Evolutionary conservation across 2,888 invertebrate species (phyloP).

Genomic region (Achlya flavicornis): DNA sequence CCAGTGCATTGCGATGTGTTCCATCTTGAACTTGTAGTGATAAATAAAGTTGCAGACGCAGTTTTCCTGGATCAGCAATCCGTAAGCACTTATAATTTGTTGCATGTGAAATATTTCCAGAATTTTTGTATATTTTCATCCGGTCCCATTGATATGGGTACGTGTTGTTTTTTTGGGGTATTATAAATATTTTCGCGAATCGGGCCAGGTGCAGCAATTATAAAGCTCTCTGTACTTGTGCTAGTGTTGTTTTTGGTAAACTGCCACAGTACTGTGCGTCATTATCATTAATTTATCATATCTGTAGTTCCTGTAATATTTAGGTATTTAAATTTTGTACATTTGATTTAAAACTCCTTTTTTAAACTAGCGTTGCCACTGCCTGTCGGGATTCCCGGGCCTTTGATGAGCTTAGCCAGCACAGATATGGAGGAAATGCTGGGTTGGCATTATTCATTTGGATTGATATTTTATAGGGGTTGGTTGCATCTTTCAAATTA

Average conservation of each 20-base stretch:
- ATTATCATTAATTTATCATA: conserved; percentile 21
- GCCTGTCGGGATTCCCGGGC: too few relatives aligned
- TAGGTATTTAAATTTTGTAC: conserved; percentile 3
- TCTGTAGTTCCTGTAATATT: conserved; percentile 11
- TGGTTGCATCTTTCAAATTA: too few relatives aligned
- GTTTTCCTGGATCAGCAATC: neutral
- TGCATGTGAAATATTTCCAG: neutral
- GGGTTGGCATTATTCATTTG: too few relatives aligned
- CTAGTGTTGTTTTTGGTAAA: conserved; percentile 22
- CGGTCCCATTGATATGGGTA: neutral
- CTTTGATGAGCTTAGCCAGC: too few relatives aligned
- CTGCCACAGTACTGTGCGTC: conserved; percentile 25
- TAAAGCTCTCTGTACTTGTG: conserved; percentile 9
- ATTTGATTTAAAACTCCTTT: neutral
- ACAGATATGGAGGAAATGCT: too few relatives aligned
- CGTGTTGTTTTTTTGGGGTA: neutral
- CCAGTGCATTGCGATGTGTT: conserved; percentile 53
- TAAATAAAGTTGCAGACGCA: conserved; percentile 49
- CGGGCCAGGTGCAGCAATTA: neutral
- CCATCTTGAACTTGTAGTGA: conserved; percentile 56
- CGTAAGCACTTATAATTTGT: conserved; percentile 3
- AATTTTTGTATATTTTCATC: neutral
- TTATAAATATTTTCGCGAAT: neutral
- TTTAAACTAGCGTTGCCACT: neutral
- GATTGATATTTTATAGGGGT: too few relatives aligned